Percentiles rank a stretch among this genome's conserved stretches.
phyloP scores from a whole-genome alignment of 2,888 invertebrate species.

The Suillia variegata region DNA sequence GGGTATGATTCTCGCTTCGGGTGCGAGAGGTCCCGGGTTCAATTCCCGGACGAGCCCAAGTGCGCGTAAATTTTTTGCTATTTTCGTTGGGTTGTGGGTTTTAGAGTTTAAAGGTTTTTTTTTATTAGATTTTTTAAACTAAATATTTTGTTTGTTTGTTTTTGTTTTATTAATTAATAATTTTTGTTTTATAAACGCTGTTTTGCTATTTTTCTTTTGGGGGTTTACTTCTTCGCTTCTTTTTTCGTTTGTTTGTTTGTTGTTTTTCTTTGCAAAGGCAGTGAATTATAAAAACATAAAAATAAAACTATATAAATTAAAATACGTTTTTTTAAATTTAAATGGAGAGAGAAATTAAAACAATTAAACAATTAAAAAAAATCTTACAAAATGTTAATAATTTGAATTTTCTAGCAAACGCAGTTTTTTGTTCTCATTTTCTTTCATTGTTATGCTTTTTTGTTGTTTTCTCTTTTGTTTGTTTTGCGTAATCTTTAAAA shows the following conservation, averaged over 20 bases:
- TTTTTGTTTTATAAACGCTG: neutral
- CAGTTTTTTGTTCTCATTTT: constrained; percentile 16
- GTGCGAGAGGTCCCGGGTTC: constrained; percentile 60
- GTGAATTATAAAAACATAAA: neutral
- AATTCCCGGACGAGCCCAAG: constrained; percentile 59
- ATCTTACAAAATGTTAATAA: no score
- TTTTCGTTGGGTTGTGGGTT: no score
- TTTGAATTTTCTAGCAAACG: no score
- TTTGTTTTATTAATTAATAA: neutral
- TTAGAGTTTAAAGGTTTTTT: no score
- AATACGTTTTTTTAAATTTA: no score
- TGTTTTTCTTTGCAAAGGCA: neutral
- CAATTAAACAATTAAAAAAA: no score
- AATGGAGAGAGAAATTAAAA: no score
- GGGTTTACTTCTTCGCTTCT: neutral
- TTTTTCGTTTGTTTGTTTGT: neutral
- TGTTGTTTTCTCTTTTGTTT: constrained; percentile 15
- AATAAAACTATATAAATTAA: no score
- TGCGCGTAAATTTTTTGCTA: constrained; percentile 26
- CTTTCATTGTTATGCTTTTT: constrained; percentile 25
- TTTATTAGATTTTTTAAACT: constrained; percentile 1
- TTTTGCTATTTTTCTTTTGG: no score
- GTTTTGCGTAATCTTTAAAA: constrained; percentile 13
- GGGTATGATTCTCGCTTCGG: constrained; percentile 60
- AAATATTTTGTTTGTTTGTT: neutral